phyloP scores from a whole-genome alignment of 1,140 invertebrate genomes.

The Hycleus cichorii region DNA sequence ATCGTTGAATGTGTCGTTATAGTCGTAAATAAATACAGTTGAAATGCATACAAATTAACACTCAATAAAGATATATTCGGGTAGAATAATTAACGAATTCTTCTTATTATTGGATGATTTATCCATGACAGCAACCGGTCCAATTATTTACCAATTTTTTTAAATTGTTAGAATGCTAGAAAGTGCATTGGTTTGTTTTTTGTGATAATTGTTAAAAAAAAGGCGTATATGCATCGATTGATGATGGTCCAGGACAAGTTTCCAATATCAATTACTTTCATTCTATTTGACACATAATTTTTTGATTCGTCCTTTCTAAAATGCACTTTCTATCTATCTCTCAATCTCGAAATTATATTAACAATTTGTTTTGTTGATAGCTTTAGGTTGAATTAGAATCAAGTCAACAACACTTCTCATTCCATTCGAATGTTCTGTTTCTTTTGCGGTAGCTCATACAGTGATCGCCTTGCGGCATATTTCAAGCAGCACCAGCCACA shows the following conservation, averaged over 20 bases:
- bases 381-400: too few species aligned
- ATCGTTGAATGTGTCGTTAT: background rate
- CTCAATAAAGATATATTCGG: conserved; percentile 4
- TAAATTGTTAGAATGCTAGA: background rate
- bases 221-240: too few species aligned
- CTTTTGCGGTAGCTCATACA: conserved; percentile 25
- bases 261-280: too few species aligned
- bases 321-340: conserved; percentile 8
- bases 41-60: conserved; percentile 7
- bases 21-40: conserved; percentile 5
- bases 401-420: background rate
- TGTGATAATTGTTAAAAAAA: background rate
- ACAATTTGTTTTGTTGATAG: background rate
- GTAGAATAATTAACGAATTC: background rate
- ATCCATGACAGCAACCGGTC: background rate
- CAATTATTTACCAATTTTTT: background rate
- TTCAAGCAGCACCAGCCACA: conserved; percentile 19
- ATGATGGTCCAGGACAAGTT: too few species aligned
- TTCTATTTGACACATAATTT: too few species aligned
- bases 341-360: background rate
- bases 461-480: conserved; percentile 19
- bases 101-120: background rate
- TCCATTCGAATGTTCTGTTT: background rate
- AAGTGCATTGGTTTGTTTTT: background rate
- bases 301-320: conserved; percentile 6